Evolutionary conservation across 2,113 vertebrate species (phyloP).

Genomic region (Mobula birostris): DNA sequence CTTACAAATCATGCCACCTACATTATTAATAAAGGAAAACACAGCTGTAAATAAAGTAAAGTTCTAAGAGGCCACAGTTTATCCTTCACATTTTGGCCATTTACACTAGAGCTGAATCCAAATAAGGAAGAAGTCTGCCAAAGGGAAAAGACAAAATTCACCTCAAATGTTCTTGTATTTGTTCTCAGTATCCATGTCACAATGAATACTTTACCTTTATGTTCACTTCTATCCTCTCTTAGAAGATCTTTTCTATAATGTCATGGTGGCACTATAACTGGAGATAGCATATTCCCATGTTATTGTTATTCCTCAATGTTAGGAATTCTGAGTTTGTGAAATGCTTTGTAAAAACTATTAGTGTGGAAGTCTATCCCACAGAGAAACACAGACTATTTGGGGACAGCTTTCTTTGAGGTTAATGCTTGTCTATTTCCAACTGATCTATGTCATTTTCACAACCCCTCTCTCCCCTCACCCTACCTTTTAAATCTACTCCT

Average conservation of each 20-base stretch:
- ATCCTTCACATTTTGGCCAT: not conserved
- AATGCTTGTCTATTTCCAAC: no score
- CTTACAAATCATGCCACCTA: no score
- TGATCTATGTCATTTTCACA: no score
- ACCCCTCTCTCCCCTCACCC: no score
- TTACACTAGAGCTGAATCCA: not conserved
- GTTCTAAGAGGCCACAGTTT: not conserved
- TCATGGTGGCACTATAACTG: not conserved
- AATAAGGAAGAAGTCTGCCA: not conserved
- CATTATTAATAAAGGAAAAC: not conserved
- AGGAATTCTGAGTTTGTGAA: not conserved
- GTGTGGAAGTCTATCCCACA: no score
- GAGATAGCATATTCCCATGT: not conserved
- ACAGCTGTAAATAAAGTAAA: not conserved
- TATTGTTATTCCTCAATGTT: not conserved
- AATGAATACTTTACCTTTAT: no score
- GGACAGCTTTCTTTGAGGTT: no score
- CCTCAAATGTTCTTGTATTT: not conserved
- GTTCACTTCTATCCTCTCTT: not conserved
- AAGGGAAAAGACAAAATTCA: not conserved
- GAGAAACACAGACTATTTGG: no score
- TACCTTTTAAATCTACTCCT: no score
- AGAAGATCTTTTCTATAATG: not conserved
- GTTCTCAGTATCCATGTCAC: not conserved
- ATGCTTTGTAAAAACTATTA: not conserved